Percentiles rank a stretch among this genome's conserved stretches.
Conservation (phyloP, 2,113 vertebrate species). For the Chinchilla lanigera region DNA sequence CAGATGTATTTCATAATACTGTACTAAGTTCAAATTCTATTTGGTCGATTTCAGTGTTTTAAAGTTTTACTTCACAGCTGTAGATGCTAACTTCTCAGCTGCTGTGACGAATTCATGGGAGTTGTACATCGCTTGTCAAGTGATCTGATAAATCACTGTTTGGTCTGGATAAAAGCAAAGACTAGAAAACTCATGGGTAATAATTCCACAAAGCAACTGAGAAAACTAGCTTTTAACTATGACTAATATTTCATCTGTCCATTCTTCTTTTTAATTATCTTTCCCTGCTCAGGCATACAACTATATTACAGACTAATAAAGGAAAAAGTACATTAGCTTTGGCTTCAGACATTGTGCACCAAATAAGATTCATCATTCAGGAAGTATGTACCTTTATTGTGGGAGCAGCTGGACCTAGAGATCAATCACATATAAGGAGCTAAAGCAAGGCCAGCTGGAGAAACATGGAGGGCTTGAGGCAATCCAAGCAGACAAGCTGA, state of each 20-base stretch:
- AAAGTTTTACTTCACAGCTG: constrained; percentile 29
- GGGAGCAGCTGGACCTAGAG: too few species aligned
- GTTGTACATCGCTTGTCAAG: neutral
- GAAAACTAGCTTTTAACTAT: neutral
- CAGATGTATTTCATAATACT: constrained; percentile 55
- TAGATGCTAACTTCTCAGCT: neutral
- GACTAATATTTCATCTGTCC: neutral
- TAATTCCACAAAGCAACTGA: neutral
- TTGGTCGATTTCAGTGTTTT: constrained; percentile 36
- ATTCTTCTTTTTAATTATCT: neutral
- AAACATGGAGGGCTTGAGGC: too few species aligned
- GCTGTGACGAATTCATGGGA: neutral
- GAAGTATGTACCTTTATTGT: neutral
- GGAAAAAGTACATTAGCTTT: neutral
- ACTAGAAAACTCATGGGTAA: neutral
- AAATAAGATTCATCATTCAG: neutral
- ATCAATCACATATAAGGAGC: too few species aligned
- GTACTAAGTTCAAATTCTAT: constrained; percentile 38
- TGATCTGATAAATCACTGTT: neutral
- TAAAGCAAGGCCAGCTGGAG: too few species aligned
- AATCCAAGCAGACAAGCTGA: too few species aligned
- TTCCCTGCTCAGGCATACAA: neutral
- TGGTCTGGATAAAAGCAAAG: neutral
- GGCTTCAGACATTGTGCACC: neutral
- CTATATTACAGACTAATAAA: neutral